Percentiles rank a stretch among this genome's conserved stretches.
phyloP scores from a whole-genome alignment of 2,797 vertebrate genomes.

The Petrocephalus schoutedeni region DNA sequence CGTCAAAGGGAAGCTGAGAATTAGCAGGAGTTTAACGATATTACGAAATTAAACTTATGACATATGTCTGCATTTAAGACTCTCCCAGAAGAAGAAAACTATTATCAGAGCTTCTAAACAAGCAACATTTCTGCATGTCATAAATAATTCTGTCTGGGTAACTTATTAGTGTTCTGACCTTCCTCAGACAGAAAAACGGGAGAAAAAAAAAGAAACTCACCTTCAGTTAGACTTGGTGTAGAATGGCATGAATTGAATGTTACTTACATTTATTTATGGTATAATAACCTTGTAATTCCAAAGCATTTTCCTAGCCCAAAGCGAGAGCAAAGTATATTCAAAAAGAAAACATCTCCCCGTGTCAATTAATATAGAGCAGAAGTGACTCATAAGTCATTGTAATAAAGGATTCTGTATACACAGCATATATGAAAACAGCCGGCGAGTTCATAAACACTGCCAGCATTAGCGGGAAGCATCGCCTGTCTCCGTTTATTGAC shows the following conservation, averaged over 20 bases:
- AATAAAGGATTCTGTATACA: constrained; percentile 13
- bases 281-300: neutral
- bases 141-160: neutral
- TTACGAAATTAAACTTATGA: neutral
- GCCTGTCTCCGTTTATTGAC: neutral
- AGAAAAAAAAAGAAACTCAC: neutral
- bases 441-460: neutral
- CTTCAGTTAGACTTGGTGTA: neutral
- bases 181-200: neutral
- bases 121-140: neutral
- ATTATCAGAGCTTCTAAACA: neutral
- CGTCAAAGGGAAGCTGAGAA: neutral
- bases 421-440: neutral
- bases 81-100: neutral
- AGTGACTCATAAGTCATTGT: neutral
- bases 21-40: neutral
- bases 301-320: neutral
- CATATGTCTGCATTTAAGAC: neutral
- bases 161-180: neutral
- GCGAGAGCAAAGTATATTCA: neutral
- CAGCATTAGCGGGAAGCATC: neutral
- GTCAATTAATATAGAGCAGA: neutral
- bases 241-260: neutral
- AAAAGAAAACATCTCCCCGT: neutral
- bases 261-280: neutral